A percentile compares a stretch with the other conserved stretches of the same genome.
These are phyloP conservation scores for Crotalus helleri DNA, from an alignment of 2,113 vertebrate genomes.

Conservation along the genomic window DNA sequence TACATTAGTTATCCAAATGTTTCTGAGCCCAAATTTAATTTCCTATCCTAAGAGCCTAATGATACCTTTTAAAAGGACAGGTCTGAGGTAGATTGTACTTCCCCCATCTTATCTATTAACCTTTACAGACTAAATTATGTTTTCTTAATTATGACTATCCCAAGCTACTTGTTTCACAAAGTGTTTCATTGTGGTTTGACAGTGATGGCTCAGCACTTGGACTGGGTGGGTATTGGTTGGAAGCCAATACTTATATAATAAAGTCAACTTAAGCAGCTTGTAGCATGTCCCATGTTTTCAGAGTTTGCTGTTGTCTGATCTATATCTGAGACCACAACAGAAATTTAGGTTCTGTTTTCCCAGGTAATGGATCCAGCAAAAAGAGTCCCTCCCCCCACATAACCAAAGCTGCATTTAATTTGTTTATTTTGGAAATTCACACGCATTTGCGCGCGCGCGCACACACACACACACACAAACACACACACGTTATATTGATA, in stretches of 20 bases:
- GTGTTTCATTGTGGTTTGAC: conserved; percentile 1
- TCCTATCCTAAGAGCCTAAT: neutral
- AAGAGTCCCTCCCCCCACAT: conserved; percentile 7
- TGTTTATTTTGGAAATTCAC: conserved; percentile 4
- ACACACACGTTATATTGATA: neutral
- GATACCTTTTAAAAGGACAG: neutral
- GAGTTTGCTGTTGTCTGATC: conserved; percentile 2
- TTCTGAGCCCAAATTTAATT: neutral
- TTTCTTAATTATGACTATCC: neutral
- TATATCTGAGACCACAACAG: neutral
- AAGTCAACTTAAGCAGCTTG: conserved; percentile 2
- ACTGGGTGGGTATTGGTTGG: neutral
- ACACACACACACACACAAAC: neutral
- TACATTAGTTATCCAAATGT: neutral
- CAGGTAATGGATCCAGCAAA: conserved; percentile 2
- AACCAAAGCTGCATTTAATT: neutral
- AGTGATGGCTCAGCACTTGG: conserved; percentile 7
- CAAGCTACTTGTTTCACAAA: neutral
- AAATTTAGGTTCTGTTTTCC: neutral
- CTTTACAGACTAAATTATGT: neutral
- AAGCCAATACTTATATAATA: conserved; percentile 6
- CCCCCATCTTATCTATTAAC: neutral
- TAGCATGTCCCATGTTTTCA: neutral
- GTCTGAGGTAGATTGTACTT: neutral
- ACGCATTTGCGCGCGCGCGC: neutral